Percentiles rank a stretch among this genome's conserved stretches.
Evolutionary conservation across 2,888 invertebrate species (phyloP).

Genomic region (Bombylius discolor): DNA sequence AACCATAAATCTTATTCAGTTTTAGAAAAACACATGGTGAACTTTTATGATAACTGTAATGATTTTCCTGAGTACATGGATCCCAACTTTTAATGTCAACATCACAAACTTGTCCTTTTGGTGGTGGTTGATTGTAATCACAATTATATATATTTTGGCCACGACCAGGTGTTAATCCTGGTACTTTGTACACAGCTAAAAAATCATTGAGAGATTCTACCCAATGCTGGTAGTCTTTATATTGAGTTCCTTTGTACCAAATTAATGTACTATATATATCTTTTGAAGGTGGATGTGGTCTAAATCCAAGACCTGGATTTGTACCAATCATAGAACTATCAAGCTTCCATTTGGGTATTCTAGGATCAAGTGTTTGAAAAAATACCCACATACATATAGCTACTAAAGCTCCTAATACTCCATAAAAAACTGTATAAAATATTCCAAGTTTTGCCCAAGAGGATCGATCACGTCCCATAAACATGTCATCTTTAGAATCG

Average conservation of each 20-base stretch:
- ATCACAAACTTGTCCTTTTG: slow-evolving; percentile 68
- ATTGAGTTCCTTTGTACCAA: slow-evolving; percentile 81
- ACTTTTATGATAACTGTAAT: slow-evolving; percentile 82
- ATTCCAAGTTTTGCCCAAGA: slow-evolving; percentile 80
- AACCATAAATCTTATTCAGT: slow-evolving; percentile 87
- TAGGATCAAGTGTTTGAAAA: slow-evolving; percentile 77
- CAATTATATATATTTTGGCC: slow-evolving; percentile 66
- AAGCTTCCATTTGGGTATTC: slow-evolving; percentile 80
- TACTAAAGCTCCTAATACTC: slow-evolving; percentile 80
- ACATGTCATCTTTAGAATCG: slow-evolving; percentile 46
- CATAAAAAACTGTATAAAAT: slow-evolving; percentile 93
- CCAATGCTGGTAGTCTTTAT: slow-evolving; percentile 66
- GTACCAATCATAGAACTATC: slow-evolving; percentile 80
- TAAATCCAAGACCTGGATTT: slow-evolving; percentile 91
- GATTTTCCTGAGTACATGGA: slow-evolving; percentile 68
- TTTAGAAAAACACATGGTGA: slow-evolving; percentile 91
- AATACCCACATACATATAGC: slow-evolving; percentile 92
- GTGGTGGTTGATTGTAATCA: slow-evolving; percentile 56
- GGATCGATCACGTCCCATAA: slow-evolving; percentile 46
- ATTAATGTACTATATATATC: slow-evolving; percentile 91
- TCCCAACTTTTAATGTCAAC: slow-evolving; percentile 71
- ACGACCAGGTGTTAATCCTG: slow-evolving; percentile 55
- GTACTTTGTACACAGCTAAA: slow-evolving; percentile 60
- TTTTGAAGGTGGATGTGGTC: slow-evolving; percentile 74
- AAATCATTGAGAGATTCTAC: slow-evolving; percentile 60